Conservation (phyloP, 2,113 vertebrate genomes). For the Lates calcarifer region DNA sequence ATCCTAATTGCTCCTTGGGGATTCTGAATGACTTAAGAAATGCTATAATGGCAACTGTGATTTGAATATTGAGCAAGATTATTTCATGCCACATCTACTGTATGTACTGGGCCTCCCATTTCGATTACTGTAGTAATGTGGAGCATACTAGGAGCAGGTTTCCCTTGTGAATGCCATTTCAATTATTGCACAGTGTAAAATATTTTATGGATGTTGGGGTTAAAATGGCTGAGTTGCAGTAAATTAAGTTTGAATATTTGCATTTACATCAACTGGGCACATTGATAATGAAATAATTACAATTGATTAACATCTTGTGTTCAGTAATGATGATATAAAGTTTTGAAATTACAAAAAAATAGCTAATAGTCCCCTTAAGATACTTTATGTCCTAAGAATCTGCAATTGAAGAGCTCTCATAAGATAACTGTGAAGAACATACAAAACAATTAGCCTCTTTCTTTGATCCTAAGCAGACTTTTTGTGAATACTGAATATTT, state of each 20-base stretch:
- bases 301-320: not conserved
- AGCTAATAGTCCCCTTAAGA: conserved; percentile 5
- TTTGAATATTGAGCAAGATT: conserved; percentile 31
- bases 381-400: not conserved
- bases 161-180: not conserved
- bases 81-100: conserved; percentile 5
- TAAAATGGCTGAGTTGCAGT: not conserved
- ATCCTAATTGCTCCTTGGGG: conserved; percentile 24
- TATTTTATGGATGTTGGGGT: not conserved
- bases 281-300: not conserved
- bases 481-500: not conserved
- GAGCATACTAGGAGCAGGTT: not conserved
- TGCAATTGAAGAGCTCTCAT: conserved; percentile 9
- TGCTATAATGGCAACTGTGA: conserved; percentile 24
- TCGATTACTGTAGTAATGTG: not conserved
- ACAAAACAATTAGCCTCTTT: not conserved
- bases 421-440: conserved; percentile 15
- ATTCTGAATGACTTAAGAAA: conserved; percentile 6
- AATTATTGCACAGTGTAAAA: not conserved
- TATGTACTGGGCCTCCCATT: not conserved
- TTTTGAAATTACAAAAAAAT: not conserved
- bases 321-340: not conserved
- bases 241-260: not conserved
- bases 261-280: not conserved
- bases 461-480: not conserved